Evolutionary conservation across 2,888 invertebrate genomes (phyloP).

Genomic region (Leucoma salicis): DNA sequence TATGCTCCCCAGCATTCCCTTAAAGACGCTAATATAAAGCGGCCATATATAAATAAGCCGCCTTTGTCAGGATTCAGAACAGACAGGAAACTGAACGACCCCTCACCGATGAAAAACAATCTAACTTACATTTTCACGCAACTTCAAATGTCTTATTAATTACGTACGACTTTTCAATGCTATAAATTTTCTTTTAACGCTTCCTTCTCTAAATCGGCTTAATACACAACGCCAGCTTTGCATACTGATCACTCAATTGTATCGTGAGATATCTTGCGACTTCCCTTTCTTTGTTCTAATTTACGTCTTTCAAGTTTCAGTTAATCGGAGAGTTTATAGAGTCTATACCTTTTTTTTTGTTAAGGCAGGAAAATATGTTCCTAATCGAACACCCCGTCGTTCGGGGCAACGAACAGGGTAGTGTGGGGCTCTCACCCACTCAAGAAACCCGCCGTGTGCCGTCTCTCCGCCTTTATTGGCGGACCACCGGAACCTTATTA

Average conservation of each 20-base stretch:
- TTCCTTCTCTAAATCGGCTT: conserved; percentile 71
- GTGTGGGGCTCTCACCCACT: no score
- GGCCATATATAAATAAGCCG: conserved; percentile 79
- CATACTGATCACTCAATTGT: conserved; percentile 70
- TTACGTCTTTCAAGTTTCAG: neutral
- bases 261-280: conserved; percentile 42
- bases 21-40: conserved; percentile 82
- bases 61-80: conserved; percentile 65
- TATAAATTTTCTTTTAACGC: conserved; percentile 81
- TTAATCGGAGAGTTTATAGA: no score
- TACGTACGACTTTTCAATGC: conserved; percentile 80
- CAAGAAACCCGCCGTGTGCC: no score
- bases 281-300: conserved; percentile 24
- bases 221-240: conserved; percentile 69
- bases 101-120: conserved; percentile 74
- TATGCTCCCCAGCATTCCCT: conserved; percentile 75
- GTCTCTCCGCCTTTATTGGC: no score
- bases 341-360: no score
- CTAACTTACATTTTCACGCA: conserved; percentile 83
- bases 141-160: conserved; percentile 83
- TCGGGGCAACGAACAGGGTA: no score
- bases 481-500: no score
- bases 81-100: conserved; percentile 69
- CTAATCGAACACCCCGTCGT: no score
- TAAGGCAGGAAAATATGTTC: no score